Base-by-base conservation (phyloP, 2,888 invertebrate genomes). In the Anthrax anthrax region DNA sequence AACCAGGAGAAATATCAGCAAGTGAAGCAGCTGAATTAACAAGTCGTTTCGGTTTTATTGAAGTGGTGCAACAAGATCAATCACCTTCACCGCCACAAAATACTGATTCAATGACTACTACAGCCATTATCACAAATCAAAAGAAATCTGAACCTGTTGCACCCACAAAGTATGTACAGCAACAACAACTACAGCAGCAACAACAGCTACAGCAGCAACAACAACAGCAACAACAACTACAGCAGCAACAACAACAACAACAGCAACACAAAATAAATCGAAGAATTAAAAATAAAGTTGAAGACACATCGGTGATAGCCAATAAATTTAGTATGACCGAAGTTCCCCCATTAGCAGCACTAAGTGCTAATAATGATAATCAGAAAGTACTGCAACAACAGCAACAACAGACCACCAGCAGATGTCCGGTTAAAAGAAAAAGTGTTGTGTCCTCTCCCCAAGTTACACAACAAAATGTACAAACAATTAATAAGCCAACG, bases 171-270 rank as follows among this genome's bases (percentile, higher is more conserved):
- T 8, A 23, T 8, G 23, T 44, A 42, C 46, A 32, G 13, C 29
- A 32, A 12, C 29, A 32, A 12, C 29, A 32, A 29, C 32, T 34
- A 27, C 14, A 29, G 29, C 48, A 48, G 6, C 13, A 43, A 16
- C 40, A 44, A 52, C 52, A 54, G 32, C 50, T 50, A 37, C 51
- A 50, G 16, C 49, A 51, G 5, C n/a, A n/a, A n/a, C n/a, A n/a
- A n/a, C n/a, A n/a, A n/a, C 47, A 48, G 18, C 9, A 54, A 27
- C 34, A 51, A 10, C 52, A 54, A 36, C 49, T 50, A 38, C 50
- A 49, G 16, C 48, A 51, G 4, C n/a, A n/a, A n/a, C n/a, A n/a
- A n/a, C n/a, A n/a, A 27, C 23, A 27, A 27, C 23, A 32, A 12
- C 29, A 32, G 29, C 29, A 32, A 12, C 29, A 32, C 12, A 32